Evolutionary conservation across 2,888 invertebrate genomes (phyloP), one percentile per base, ranked within the genome.

Genomic region (Carabus problematicus): DNA sequence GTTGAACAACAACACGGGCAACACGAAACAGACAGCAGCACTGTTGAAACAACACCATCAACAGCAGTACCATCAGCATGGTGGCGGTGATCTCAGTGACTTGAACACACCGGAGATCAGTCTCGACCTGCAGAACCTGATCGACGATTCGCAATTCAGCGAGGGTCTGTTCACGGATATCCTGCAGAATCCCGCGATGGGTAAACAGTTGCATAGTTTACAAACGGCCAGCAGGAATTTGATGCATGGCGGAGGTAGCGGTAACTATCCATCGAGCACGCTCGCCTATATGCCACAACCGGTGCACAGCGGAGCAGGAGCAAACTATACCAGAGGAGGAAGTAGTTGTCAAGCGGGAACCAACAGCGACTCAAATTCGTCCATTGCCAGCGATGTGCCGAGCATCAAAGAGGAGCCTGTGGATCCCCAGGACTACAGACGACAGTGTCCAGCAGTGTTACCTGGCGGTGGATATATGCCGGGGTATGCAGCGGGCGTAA

Each of bases 271-370:
- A 1, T 82, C 93, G 71, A 91, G 91, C 19, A 91, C 93, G 0
- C 81, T 95, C 70, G 93, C 94, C 14, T 95, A 95, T 77, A 94
- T 95, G 93, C 95, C 95, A 0, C 95, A 95, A 81, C 93, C 94
- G 16, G 94, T 95, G 3, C 94, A 94, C 80, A 92, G 91, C 71
- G 91, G 91, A 8, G 89, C 89, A 7, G 84, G 81, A 14, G 82
- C 47, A 39, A 47, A 14, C 12, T 40, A 39, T 49, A 52, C 45
- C 18, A 8, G 14, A 43, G 58, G 55, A 52, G 29, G n/a, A n/a
- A n/a, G 14, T n/a, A 49, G 19, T 12, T 59, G 14, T 16, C 64
- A 41, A 8, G 12, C 43, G 6, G 55, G 42, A 3, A 42, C 66
- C 12, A 81, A 81, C 72, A 80, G 81, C 72, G 81, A 82, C 72